Percentiles rank a stretch among this genome's conserved stretches.
Evolutionary conservation across 2,797 vertebrate genomes (phyloP).

Genomic region (Acanthurus tractus): DNA sequence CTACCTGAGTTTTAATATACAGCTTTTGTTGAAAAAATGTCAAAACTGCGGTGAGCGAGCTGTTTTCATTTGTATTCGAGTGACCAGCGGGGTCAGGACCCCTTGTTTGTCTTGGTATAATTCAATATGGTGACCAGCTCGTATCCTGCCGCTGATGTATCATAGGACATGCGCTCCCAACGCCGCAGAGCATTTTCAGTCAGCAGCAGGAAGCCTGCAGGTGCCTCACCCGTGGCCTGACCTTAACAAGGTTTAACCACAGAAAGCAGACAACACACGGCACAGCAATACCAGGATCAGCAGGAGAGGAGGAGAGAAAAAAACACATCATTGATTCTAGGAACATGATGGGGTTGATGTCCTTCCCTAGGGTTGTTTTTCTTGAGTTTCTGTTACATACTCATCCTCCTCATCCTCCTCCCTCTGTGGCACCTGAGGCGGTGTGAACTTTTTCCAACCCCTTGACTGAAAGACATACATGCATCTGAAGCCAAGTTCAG

Average conservation of each 20-base stretch:
- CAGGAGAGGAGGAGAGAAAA: conserved; percentile 41
- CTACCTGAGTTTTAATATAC: background rate
- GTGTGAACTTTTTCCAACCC: conserved; percentile 63
- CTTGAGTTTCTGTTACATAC: conserved; percentile 55
- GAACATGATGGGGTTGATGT: conserved; percentile 77
- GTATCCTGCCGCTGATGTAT: conserved; percentile 49
- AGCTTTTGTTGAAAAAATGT: conserved; percentile 20
- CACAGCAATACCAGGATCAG: conserved; percentile 61
- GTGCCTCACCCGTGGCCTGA: conserved; percentile 72
- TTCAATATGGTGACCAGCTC: conserved; percentile 65
- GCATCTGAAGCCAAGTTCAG: conserved; percentile 45
- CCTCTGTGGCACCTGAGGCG: conserved; percentile 48
- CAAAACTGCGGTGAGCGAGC: conserved; percentile 47
- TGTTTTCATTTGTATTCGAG: conserved; percentile 70
- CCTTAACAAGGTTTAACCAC: conserved; percentile 81
- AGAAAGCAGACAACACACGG: conserved; percentile 58
- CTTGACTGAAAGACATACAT: conserved; percentile 41
- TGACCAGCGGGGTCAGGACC: conserved; percentile 66
- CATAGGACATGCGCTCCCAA: conserved; percentile 51
- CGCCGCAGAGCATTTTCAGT: conserved; percentile 68
- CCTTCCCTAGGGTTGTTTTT: conserved; percentile 75
- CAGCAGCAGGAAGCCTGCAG: conserved; percentile 69
- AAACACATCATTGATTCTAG: conserved; percentile 75
- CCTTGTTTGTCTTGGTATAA: conserved; percentile 73
- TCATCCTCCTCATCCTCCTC: conserved; percentile 38